Conservation (phyloP, 2,113 vertebrate species). For the Phrynosoma blainvillii region DNA sequence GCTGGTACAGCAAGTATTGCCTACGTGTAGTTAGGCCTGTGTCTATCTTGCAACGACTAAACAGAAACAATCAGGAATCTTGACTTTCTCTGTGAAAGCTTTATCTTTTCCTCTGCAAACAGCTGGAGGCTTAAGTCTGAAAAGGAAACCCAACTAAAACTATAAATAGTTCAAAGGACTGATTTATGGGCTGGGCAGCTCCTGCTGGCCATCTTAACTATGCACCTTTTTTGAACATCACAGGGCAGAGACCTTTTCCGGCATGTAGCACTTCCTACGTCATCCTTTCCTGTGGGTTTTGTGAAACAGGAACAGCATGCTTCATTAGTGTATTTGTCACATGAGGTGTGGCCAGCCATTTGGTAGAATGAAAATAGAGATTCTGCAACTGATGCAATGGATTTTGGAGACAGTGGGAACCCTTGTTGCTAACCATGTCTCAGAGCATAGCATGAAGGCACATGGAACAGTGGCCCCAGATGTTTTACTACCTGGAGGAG, state of each 20-base stretch:
- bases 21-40: neutral
- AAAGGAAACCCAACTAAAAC: conserved; percentile 16
- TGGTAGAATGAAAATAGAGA: neutral
- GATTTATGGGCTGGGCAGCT: neutral
- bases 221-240: neutral
- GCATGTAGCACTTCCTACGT: neutral
- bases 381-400: neutral
- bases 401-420: neutral
- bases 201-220: neutral
- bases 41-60: neutral
- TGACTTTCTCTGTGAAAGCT: neutral
- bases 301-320: neutral
- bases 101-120: neutral
- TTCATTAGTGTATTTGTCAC: neutral
- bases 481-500: neutral
- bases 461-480: neutral
- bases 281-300: neutral
- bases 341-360: neutral
- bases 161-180: conserved; percentile 30
- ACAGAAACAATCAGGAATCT: neutral
- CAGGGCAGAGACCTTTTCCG: neutral
- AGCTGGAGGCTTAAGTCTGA: neutral
- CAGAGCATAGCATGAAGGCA: neutral
- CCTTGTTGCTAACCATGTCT: neutral
- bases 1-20: neutral